Evolutionary conservation across 2,797 vertebrate species (phyloP).

Genomic region (Chromobotia macracanthus): DNA sequence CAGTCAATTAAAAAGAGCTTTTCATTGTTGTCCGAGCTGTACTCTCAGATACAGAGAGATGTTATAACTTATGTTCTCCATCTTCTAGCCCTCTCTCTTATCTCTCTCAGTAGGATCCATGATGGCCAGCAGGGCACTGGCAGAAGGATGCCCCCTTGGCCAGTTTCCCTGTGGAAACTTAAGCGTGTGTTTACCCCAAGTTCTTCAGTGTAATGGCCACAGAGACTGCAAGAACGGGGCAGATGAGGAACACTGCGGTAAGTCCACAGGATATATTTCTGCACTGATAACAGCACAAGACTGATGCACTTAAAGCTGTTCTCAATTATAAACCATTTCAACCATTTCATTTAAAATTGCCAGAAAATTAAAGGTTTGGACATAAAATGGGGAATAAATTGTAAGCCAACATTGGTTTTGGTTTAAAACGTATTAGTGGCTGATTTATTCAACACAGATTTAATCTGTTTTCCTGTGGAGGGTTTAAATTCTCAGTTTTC

Average conservation of each 20-base stretch:
- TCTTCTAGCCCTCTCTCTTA: background rate
- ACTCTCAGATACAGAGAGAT: background rate
- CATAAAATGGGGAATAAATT: background rate
- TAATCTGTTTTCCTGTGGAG: background rate
- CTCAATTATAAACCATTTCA: background rate
- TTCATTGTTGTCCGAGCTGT: background rate
- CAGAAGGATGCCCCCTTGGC: constrained; percentile 72
- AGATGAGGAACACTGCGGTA: constrained; percentile 79
- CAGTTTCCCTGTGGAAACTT: constrained; percentile 84
- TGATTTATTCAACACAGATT: constrained; percentile 9
- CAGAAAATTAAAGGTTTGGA: background rate
- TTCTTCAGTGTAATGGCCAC: constrained; percentile 80
- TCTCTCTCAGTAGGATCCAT: constrained; percentile 54
- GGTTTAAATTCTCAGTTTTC: too few relatives aligned
- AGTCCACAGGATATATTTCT: constrained; percentile 45
- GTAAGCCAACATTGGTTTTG: background rate
- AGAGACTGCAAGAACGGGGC: constrained; percentile 81
- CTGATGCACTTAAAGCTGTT: background rate
- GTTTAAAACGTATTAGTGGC: background rate
- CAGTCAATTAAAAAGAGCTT: constrained; percentile 1
- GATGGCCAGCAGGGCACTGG: constrained; percentile 54
- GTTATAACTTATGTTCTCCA: background rate
- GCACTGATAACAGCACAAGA: background rate
- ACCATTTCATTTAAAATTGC: background rate
- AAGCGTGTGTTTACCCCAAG: constrained; percentile 75